These are phyloP conservation scores for Sturnira hondurensis DNA, from an alignment of 2,113 vertebrate species.

Conservation along the genomic window DNA sequence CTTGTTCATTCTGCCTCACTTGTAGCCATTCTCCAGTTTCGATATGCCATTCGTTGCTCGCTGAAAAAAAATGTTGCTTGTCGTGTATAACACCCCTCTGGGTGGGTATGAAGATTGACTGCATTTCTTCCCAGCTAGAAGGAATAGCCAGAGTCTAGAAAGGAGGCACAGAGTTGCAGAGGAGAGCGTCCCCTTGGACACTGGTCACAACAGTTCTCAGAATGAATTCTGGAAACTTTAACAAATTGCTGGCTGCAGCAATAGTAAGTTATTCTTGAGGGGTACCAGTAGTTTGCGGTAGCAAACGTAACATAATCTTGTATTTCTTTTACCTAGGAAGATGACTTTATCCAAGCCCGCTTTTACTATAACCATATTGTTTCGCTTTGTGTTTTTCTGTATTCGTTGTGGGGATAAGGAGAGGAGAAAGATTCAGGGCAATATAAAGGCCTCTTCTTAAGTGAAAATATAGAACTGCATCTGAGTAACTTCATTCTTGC, in stretches of 20 bases:
- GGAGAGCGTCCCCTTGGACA: not conserved
- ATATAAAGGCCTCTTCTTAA: not conserved
- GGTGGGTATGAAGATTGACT: not conserved
- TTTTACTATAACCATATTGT: slow-evolving; percentile 22
- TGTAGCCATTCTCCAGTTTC: not conserved
- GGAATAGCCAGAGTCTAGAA: not conserved
- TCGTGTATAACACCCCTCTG: not conserved
- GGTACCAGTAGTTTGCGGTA: not conserved
- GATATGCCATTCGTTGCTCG: not conserved
- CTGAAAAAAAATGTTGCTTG: not conserved
- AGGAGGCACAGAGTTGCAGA: not conserved
- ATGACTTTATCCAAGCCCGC: not conserved
- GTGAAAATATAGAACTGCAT: not conserved
- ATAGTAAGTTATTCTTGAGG: not conserved
- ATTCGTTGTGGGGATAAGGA: not conserved
- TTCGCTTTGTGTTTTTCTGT: not conserved
- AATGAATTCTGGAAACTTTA: not conserved
- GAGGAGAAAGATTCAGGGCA: not conserved
- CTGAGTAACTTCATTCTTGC: not conserved
- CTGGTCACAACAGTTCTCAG: not conserved
- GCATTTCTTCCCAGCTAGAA: not conserved
- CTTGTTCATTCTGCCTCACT: not conserved
- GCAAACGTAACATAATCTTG: not conserved
- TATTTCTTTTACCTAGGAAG: not conserved
- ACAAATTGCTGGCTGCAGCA: not conserved